Evolutionary conservation across 23 tunicate species (phyloP), one percentile per base, ranked within the genome.

Genomic region (Botrylloides violaceus): DNA sequence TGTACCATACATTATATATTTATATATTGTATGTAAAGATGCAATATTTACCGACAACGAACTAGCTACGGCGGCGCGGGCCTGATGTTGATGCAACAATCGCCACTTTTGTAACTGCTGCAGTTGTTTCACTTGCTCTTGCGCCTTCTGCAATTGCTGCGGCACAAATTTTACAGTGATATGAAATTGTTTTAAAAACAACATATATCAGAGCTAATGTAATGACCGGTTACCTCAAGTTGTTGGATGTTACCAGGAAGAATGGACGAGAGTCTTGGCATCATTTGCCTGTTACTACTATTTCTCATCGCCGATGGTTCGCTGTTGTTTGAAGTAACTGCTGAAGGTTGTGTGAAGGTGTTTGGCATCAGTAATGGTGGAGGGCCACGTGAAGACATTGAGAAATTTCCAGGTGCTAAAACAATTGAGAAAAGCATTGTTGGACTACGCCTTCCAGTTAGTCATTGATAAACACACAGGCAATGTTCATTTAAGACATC

Each of bases 71-170:
- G 70, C 70, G 25, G 30, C 47, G 21, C 22, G 49, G 24, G 27
- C 49, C 19, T 68, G 78, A 24, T 76, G 82, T 25, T 76, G 76
- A 19, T 80, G 78, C 77, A 87, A 66, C 64, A 81, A 80, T 32
- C 80, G 84, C 95, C 95, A 87, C 38, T 66, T 84, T 15, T 80
- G 95, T 3, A 87, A 6, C 59, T 77, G 70, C 50, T 87, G 95
- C 20, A 87, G 48, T 28, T 87, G 95, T 63, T 87, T 87, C n/a
- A 87, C 64, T 26, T 81, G 85, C 58, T 80, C 85, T 30, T 72
- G 64, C n/a, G 79, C 79, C 12, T 80, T 59, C 53, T 85, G 71
- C 20, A 82, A 28, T 62, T 82, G 76, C 76, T 75, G 48, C 3
- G n/a, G n/a, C n/a, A n/a, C n/a, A n/a, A n/a, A n/a, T n/a, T n/a